Base-by-base conservation (phyloP, 2,888 invertebrate species). In the Ormyrus thymus region DNA sequence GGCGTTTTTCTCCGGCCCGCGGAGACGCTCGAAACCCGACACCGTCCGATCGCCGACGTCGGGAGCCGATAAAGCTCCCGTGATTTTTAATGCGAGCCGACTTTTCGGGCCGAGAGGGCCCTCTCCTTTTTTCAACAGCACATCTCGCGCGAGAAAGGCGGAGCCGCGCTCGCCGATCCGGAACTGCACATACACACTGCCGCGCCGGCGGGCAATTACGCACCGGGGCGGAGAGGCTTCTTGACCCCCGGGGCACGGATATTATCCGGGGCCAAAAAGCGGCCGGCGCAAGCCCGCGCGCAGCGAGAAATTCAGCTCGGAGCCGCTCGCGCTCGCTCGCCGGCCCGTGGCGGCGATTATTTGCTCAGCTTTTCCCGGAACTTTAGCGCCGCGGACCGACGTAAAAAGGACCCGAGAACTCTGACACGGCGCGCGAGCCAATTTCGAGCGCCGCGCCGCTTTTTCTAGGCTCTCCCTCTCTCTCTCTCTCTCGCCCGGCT, bases 41-140 rank as follows among this genome's bases (percentile, higher is more conserved):
- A 53, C 48, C 66, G 46, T 15, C 59, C 64, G 74, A 74, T 74
- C 69, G 64, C 74, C 59, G 79, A 79, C 75, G 70, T 59, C 65
- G 55, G 45, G 65, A 65, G 59, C 10, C 75, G 79, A 79, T 75
- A 79, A 79, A 79, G 70, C 75, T 74, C 59, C 70, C 61, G 79
- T 62, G 51, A 66, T 75, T 29, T 29, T 75, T 79, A 75, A 70
- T 70, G 70, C 51, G 59, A 53, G 65, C 55, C 58, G 48, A 69
- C 65, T 73, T 73, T 69, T 13, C 59, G 55, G 59, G 48, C 58
- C 29, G 51, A 10, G 65, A 65, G 51, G 29, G 29, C 0, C 1
- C 29, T 4, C 29, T 4, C 1, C 4, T 29, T 29, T 69, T 56
- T 56, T 69, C 56, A 56, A 48, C 56, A 78, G 11, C 61, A 29